Base-by-base conservation (phyloP, 2,888 invertebrate species). In the Pseudoips prasinana region DNA sequence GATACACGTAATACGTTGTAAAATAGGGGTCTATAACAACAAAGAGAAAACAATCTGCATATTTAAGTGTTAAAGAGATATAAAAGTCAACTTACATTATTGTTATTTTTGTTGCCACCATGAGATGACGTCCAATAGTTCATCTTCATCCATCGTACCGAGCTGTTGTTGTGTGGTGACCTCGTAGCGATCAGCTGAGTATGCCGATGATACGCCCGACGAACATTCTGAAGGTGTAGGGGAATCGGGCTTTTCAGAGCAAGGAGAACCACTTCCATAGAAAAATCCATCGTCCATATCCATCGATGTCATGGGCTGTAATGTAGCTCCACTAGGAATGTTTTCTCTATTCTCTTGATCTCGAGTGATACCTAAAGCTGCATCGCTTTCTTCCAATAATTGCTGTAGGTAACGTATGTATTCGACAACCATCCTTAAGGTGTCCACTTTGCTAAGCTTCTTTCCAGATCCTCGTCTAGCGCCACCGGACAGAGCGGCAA, bases 401-500 rank as follows among this genome's bases (percentile, higher is more conserved):
- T 94, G 93, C 67, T 97, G 94, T 17, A 97, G 87, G 54, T 95
- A 94, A 44, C 95, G 91, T 46, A 97, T 97, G 69, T 97, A 97
- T 73, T 97, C 96, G 1, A 97, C 96, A 0, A 97, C 97, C 86
- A 96, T 92, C 47, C 95, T 90, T 11, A 97, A 82, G 0, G 97
- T 97, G 74, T 97, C 97, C 18, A 96, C 96, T 88, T 96, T 96
- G 63, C 95, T 95, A 4, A 96, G 90, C 65, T 96, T 96, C 70
- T 96, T 96, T 57, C 93, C 94, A 25, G 94, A 94, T 4, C 94
- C 94, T 29, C 95, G 90, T 7, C 94, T 91, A 4, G 92, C 91
- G 36, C 90, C 90, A 46, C 91, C 91, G 45, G 76, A 89, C 42
- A 94, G 72, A 0, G 93, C 92, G 39, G 94, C 93, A 22, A 95